These are phyloP conservation scores for Lithobates sylvaticus DNA, from an alignment of 2,797 vertebrate genomes.

Conservation along the genomic window DNA sequence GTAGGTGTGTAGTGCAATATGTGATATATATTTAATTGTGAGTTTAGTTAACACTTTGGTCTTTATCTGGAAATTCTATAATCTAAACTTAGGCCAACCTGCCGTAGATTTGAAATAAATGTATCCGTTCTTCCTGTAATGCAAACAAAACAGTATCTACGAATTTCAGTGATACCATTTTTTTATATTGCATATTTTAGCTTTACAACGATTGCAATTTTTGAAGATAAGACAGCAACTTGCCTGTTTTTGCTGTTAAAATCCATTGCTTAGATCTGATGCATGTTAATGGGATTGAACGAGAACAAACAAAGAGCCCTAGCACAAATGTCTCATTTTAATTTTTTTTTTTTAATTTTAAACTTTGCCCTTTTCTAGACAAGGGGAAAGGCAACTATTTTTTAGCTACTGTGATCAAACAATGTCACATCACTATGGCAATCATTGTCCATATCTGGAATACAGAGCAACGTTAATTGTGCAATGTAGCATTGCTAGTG, in stretches of 20 bases:
- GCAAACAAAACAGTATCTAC: background rate
- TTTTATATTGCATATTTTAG: too few species aligned
- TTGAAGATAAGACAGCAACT: background rate
- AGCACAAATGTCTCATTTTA: slow-evolving; percentile 72
- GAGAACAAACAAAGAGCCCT: slow-evolving; percentile 60
- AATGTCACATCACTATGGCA: slow-evolving; percentile 93
- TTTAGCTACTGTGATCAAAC: slow-evolving; percentile 89
- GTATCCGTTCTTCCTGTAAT: background rate
- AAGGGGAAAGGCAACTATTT: slow-evolving; percentile 92
- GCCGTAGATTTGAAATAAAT: background rate
- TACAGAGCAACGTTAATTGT: slow-evolving; percentile 99
- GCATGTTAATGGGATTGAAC: slow-evolving; percentile 75
- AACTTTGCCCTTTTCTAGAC: slow-evolving; percentile 89
- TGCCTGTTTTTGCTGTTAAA: slow-evolving; percentile 6
- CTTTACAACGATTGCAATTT: slow-evolving; percentile 27
- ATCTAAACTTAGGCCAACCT: background rate
- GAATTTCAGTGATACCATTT: too few species aligned
- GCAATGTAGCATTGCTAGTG: slow-evolving; percentile 97
- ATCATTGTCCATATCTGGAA: slow-evolving; percentile 94
- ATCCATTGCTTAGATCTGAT: slow-evolving; percentile 71
- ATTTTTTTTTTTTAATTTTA: slow-evolving; percentile 32
- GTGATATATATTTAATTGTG: too few species aligned
- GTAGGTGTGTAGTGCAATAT: too few species aligned
- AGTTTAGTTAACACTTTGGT: too few species aligned
- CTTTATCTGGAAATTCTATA: too few species aligned